Percentiles rank a stretch among this genome's conserved stretches.
Conservation (phyloP, 1,140 invertebrate species). For the Drosophila tsacasi region DNA sequence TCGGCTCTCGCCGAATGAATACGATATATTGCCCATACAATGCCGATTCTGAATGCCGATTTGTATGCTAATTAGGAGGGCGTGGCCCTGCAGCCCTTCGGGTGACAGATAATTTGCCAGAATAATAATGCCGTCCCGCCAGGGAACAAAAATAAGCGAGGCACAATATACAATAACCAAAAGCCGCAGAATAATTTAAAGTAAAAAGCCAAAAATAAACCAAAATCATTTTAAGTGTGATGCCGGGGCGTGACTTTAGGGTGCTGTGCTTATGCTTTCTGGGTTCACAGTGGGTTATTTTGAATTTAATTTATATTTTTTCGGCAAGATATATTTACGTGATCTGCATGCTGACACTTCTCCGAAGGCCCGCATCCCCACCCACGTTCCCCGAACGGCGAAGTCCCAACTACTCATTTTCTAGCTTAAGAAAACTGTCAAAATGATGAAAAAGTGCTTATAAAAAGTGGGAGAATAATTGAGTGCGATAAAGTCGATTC, state of each 20-base stretch:
- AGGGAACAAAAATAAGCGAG: constrained; percentile 8
- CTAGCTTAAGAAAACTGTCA: constrained; percentile 50
- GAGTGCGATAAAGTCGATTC: background rate
- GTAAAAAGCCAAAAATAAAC: constrained; percentile 63
- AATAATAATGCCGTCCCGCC: constrained; percentile 49
- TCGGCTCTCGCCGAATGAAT: constrained; percentile 23
- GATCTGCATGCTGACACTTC: constrained; percentile 65
- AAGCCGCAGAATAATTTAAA: constrained; percentile 43
- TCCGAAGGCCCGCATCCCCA: constrained; percentile 41
- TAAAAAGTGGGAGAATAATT: constrained; percentile 1
- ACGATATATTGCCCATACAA: constrained; percentile 25
- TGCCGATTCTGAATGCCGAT: constrained; percentile 38
- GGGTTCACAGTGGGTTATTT: constrained; percentile 49
- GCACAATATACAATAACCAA: constrained; percentile 20
- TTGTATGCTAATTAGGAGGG: constrained; percentile 49
- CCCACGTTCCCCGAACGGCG: constrained; percentile 32
- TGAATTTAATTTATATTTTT: constrained; percentile 65
- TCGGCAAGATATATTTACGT: constrained; percentile 68
- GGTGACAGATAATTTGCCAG: constrained; percentile 54
- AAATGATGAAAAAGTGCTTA: constrained; percentile 62
- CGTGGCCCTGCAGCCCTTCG: constrained; percentile 42
- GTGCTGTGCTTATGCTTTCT: constrained; percentile 67
- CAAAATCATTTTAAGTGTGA: constrained; percentile 65
- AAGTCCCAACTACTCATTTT: constrained; percentile 46
- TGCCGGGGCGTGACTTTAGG: constrained; percentile 72